Percentiles rank a stretch among this genome's conserved stretches.
These are phyloP conservation scores for Drosophila watanabei DNA, from an alignment of 1,140 invertebrate genomes.

Conservation along the genomic window DNA sequence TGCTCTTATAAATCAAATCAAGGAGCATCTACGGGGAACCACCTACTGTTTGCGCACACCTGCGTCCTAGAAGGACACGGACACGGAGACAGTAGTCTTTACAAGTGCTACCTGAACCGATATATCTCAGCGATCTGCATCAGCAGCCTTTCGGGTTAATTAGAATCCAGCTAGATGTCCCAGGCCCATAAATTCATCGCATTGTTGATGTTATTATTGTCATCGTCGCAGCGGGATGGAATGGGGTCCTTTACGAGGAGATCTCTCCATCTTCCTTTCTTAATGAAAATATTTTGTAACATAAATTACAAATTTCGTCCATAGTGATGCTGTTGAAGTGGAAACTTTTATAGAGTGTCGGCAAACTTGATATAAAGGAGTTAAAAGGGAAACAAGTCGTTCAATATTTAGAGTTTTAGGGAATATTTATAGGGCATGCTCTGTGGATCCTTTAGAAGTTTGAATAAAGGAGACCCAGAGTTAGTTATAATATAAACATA, in stretches of 20 bases:
- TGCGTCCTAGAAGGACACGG: conserved; percentile 3
- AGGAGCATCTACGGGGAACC: conserved; percentile 31
- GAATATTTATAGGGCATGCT: neutral
- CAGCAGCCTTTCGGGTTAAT: conserved; percentile 55
- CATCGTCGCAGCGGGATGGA: conserved; percentile 47
- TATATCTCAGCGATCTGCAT: conserved; percentile 41
- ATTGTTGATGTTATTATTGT: conserved; percentile 52
- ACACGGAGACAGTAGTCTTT: conserved; percentile 26
- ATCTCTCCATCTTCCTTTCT: neutral
- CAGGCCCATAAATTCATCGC: conserved; percentile 52
- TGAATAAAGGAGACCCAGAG: neutral
- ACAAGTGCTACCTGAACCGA: conserved; percentile 44
- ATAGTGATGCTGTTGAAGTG: conserved; percentile 21
- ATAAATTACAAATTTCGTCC: conserved; percentile 68
- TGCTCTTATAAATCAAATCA: conserved; percentile 76
- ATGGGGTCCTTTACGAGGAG: neutral
- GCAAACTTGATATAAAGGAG: neutral
- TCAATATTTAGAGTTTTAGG: neutral
- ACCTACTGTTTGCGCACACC: conserved; percentile 56
- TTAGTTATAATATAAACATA: no score
- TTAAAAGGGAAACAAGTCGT: neutral
- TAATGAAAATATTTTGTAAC: conserved; percentile 75
- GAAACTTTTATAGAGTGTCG: conserved; percentile 22
- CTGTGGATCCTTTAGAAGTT: neutral
- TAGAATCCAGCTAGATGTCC: conserved; percentile 51